Base-by-base conservation (phyloP, 2,888 invertebrate species). In the Lasioglossum calceatum region DNA sequence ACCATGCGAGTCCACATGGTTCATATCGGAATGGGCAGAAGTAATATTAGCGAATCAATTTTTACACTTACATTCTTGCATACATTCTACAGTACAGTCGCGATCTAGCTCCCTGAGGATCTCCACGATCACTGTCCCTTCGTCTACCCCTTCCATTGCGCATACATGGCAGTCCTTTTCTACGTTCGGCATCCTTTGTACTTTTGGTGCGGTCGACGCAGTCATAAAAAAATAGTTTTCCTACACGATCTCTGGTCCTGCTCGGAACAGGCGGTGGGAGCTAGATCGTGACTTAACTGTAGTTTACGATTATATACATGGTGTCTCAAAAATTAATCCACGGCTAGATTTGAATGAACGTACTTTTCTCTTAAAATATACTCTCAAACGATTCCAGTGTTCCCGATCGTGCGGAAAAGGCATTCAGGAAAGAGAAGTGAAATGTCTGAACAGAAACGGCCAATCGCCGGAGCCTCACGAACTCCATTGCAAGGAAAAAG, bases 11-110 rank as follows among this genome's bases (percentile, higher is more conserved):
- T 96, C 97, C 0, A 96, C 97, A 77, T 98, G 98, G 98, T 98
- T 97, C 93, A 96, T 96, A 79, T 97, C 97, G 42, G 97, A 97
- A 91, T 98, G 98, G 98, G 96, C 96, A 79, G 96, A 97, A 96
- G 97, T 97, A 95, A 92, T 61, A 80, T 71, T 44, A 74, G 14
- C 23, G 27, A 39, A 44, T 36, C 16, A 1, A 61, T 79, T 64
- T 36, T 19, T 27, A 16, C 5, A 10, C 16, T 7, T n/a, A 64
- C 0, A 19, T 19, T 27, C 10, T 32, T 16, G 16, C 44, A 44
- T 14, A 44, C 12, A 44, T 44, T 44, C 44, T 14, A 44, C 14
- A 44, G 44, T 4, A 14, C 14, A 44, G 12, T 44, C 44, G 44
- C 12, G 44, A 44, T 44, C 3, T 12, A 44, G 44, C 44, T 12